Evolutionary conservation across 2,888 invertebrate species (phyloP).

Genomic region (Cosmorhoe ocellata): DNA sequence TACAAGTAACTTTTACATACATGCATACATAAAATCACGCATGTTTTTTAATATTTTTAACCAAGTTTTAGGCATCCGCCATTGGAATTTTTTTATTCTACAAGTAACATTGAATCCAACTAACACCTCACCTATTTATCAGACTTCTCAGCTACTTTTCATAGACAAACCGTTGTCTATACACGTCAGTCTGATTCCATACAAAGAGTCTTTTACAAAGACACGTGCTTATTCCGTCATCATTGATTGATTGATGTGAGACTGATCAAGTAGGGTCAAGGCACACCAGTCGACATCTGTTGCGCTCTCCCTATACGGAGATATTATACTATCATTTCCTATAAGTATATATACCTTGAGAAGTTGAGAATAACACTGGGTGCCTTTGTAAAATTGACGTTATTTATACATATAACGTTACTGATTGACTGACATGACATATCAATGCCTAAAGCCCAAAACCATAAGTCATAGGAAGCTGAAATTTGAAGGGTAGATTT

Average conservation of each 20-base stretch:
- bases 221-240: slow-evolving; percentile 25
- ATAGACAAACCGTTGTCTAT: slow-evolving; percentile 3
- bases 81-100: too few relatives aligned
- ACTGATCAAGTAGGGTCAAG: slow-evolving; percentile 56
- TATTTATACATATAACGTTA: too few relatives aligned
- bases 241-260: slow-evolving; percentile 26
- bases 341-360: slow-evolving; percentile 4
- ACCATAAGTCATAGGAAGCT: too few relatives aligned
- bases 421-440: too few relatives aligned
- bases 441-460: too few relatives aligned
- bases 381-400: slow-evolving; percentile 3
- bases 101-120: too few relatives aligned
- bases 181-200: slow-evolving; percentile 11
- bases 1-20: too few relatives aligned
- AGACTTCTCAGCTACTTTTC: background rate
- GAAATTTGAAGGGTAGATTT: too few relatives aligned
- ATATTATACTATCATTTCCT: slow-evolving; percentile 20
- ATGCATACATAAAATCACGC: too few relatives aligned
- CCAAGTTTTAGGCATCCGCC: too few relatives aligned
- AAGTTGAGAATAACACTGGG: background rate
- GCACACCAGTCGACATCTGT: slow-evolving; percentile 62
- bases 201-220: slow-evolving; percentile 9
- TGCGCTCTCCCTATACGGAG: slow-evolving; percentile 42
- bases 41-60: too few relatives aligned
- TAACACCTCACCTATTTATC: too few relatives aligned